Conservation (phyloP, 2,888 invertebrate species). For the Micoletzkya japonica region DNA sequence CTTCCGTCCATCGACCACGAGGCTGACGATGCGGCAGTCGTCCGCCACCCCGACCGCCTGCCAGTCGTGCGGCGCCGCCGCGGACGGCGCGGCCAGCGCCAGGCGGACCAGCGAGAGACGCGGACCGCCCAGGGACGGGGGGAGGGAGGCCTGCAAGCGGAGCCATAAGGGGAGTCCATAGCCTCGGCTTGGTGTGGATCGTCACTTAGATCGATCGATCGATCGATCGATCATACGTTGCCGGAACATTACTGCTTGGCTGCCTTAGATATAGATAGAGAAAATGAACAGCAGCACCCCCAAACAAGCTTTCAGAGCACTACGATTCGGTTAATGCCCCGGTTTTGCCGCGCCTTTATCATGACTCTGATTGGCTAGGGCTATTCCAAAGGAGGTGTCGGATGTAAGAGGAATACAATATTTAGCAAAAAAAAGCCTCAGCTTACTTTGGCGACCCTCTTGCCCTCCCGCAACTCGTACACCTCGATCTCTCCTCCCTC, state of each 20-base stretch:
- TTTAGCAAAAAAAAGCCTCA: neutral
- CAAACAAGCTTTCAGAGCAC: too few species aligned
- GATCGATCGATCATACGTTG: too few species aligned
- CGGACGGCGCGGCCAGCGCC: constrained; percentile 9
- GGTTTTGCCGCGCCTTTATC: too few species aligned
- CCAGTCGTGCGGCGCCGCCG: constrained; percentile 11
- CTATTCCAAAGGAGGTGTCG: too few species aligned
- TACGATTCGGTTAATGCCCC: too few species aligned
- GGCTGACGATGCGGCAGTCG: constrained; percentile 50
- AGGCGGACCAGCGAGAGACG: constrained; percentile 7
- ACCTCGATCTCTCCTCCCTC: neutral
- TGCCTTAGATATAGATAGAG: too few species aligned
- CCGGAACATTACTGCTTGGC: too few species aligned
- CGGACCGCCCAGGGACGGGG: neutral
- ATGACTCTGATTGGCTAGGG: too few species aligned
- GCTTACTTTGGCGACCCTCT: constrained; percentile 9
- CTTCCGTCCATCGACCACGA: constrained; percentile 33
- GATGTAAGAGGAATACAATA: neutral
- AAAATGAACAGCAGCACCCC: too few species aligned
- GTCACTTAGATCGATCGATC: too few species aligned
- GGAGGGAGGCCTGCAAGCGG: constrained; percentile 12
- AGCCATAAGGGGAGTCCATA: neutral
- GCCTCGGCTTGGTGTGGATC: too few species aligned
- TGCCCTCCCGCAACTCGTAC: constrained; percentile 6
- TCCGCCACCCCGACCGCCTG: constrained; percentile 22